Base-by-base conservation (phyloP, 2,888 invertebrate species). In the Lingula anatina region DNA sequence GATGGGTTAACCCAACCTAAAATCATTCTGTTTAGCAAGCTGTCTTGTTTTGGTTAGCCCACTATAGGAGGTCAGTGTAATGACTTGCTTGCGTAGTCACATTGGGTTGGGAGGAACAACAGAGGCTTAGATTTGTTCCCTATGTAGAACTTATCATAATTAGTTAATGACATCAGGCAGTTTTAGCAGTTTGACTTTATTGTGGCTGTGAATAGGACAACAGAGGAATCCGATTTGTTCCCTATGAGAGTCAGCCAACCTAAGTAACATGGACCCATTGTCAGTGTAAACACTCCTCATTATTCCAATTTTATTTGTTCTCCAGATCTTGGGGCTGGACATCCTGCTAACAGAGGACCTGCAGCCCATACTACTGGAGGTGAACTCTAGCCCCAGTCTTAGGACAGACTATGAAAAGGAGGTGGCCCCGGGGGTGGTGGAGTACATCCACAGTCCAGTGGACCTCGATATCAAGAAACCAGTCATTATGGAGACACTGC, bases 271-370 rank as follows among this genome's bases (percentile, higher is more conserved):
- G 2, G 71, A 74, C 49, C 76, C 76, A 50, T 68, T 77, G 59
- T 74, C 77, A 40, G 77, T 81, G 40, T 81, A 80, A 61, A 57
- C 74, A 5, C 78, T 79, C 2, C 62, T 80, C 12, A 76, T 80
- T 0, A 60, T 74, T 7, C 80, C 80, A 56, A 75, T 35, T 12
- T 35, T 36, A 24, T 46, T 12, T 40, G 45, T 37, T n/a, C 56
- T 67, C 12, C 65, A 80, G 79, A 78, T 80, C 44, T 64, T 81
- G 47, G 80, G 80, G 3, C 80, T 81, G 59, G 80, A 80, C 56
- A 73, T 81, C 21, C 59, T 80, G 31, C 60, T 80, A 5, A 55
- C 69, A 36, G 66, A 72, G 12, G 68, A 79, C 56, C 65, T 79
- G 2, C 65, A 69, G 31, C 80, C 80, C 0, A 66, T 79, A 31